Percentiles rank a stretch among this genome's conserved stretches.
phyloP scores from a whole-genome alignment of 2,797 vertebrate genomes.

The Gallirallus australis region DNA sequence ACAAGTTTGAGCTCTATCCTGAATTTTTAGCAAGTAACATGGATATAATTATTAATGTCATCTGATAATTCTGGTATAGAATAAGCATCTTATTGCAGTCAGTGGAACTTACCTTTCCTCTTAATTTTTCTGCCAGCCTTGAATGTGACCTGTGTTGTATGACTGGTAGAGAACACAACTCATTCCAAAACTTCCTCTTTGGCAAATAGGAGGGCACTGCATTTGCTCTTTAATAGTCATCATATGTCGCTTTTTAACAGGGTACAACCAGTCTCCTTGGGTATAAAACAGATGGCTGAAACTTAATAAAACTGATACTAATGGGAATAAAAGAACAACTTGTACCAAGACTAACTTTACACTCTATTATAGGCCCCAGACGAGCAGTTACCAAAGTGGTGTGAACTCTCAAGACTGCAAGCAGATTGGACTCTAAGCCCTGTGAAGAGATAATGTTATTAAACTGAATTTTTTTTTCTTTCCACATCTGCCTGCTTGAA shows the following conservation, averaged over 20 bases:
- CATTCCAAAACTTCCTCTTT: background rate
- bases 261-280: background rate
- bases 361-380: background rate
- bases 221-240: background rate
- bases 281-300: constrained; percentile 32
- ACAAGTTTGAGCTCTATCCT: background rate
- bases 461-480: background rate
- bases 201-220: background rate
- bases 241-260: background rate
- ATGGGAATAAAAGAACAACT: background rate
- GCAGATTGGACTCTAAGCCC: background rate
- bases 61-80: background rate
- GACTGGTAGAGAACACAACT: background rate
- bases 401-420: background rate
- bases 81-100: background rate
- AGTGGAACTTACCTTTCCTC: background rate
- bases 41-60: background rate
- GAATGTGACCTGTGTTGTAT: background rate
- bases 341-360: background rate
- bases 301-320: background rate
- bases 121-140: background rate
- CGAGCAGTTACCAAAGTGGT: background rate
- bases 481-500: background rate
- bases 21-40: background rate
- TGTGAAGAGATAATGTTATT: background rate